Conservation (phyloP, 2,113 vertebrate genomes). For the Tachysurus vachellii region DNA sequence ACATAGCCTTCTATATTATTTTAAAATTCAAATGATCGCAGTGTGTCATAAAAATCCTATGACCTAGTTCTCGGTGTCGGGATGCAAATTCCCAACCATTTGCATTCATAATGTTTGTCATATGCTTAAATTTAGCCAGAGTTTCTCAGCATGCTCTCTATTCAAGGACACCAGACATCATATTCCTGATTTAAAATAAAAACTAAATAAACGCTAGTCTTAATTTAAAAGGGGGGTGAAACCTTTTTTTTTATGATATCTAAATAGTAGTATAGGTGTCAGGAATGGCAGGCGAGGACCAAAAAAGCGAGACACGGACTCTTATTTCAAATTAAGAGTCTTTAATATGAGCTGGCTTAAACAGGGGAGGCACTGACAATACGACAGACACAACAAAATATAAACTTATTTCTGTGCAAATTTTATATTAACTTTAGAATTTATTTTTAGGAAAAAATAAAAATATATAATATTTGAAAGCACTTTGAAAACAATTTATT, state of each 20-base stretch:
- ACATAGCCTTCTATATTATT: neutral
- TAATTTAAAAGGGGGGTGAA: too few relatives aligned
- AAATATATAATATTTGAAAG: neutral
- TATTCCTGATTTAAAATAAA: conserved; percentile 3
- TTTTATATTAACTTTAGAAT: too few relatives aligned
- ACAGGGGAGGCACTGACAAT: too few relatives aligned
- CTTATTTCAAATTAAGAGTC: too few relatives aligned
- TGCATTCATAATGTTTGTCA: conserved; percentile 3
- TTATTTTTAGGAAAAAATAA: too few relatives aligned
- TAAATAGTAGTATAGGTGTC: too few relatives aligned
- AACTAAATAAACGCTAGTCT: neutral
- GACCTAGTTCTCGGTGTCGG: neutral
- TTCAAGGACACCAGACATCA: conserved; percentile 15
- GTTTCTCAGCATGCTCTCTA: neutral
- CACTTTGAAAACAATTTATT: neutral
- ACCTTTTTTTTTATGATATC: too few relatives aligned
- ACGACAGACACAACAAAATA: too few relatives aligned
- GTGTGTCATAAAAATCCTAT: neutral
- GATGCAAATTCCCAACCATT: neutral
- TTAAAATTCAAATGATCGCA: neutral
- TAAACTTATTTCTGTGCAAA: too few relatives aligned
- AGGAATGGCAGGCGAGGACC: too few relatives aligned
- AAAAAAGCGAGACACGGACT: too few relatives aligned
- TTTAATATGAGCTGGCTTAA: too few relatives aligned
- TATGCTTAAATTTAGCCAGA: conserved; percentile 38